These are phyloP conservation scores for Eristalis tenax DNA, from an alignment of 2,888 invertebrate genomes.

Conservation along the genomic window DNA sequence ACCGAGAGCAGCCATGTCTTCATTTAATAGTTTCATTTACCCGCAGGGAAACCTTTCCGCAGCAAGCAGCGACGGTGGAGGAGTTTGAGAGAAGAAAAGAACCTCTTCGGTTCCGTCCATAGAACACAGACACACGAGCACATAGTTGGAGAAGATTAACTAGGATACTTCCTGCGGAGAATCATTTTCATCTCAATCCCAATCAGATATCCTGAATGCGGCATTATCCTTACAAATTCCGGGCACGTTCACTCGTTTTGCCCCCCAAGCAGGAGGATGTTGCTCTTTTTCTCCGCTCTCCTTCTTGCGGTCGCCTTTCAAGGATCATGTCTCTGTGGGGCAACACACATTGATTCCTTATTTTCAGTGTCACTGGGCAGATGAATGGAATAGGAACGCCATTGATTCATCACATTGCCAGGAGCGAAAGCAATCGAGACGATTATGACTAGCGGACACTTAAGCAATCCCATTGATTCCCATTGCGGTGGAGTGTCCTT, in stretches of 20 bases:
- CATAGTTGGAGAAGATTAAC: conserved; percentile 42
- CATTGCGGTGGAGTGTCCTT: background rate
- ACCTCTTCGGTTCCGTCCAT: background rate
- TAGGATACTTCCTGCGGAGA: conserved; percentile 48
- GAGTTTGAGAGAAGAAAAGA: background rate
- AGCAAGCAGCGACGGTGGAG: background rate
- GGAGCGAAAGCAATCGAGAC: background rate
- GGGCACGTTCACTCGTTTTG: conserved; percentile 60
- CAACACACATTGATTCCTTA: conserved; percentile 40
- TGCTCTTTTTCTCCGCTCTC: conserved; percentile 20
- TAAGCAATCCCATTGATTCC: conserved; percentile 10
- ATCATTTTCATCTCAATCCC: conserved; percentile 58
- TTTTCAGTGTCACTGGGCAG: conserved; percentile 41
- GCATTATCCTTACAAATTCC: conserved; percentile 59
- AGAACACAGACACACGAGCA: conserved; percentile 38
- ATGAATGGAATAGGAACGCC: conserved; percentile 24
- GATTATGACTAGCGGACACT: conserved; percentile 41
- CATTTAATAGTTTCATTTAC: conserved; percentile 63
- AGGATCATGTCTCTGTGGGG: conserved; percentile 37
- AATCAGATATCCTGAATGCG: conserved; percentile 55
- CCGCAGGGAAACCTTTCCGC: conserved; percentile 31
- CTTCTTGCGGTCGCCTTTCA: background rate
- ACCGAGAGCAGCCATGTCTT: background rate
- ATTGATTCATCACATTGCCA: conserved; percentile 43
- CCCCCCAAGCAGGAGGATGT: conserved; percentile 20